A percentile compares a stretch with the other conserved stretches of the same genome.
phyloP scores from a whole-genome alignment of 2,888 invertebrate species.

The Acanthoscelides obtectus region DNA sequence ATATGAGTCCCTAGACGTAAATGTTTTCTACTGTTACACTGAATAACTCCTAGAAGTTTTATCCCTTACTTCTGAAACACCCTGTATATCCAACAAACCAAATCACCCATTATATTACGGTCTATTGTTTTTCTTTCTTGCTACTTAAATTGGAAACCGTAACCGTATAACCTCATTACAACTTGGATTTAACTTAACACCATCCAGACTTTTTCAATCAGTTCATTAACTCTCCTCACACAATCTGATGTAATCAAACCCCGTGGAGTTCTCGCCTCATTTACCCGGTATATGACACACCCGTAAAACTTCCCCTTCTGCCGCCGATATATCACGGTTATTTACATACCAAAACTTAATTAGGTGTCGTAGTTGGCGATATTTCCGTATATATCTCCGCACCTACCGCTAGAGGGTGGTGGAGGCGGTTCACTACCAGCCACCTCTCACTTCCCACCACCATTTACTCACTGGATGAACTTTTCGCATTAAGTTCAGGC shows the following conservation, averaged over 20 bases:
- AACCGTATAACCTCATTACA: too few relatives aligned
- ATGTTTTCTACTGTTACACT: too few relatives aligned
- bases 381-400: slow-evolving; percentile 9
- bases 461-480: slow-evolving; percentile 11
- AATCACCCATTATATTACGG: too few relatives aligned
- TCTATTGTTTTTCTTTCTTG: too few relatives aligned
- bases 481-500: slow-evolving; percentile 8
- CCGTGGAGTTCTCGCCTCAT: neutral
- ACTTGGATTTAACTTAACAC: neutral
- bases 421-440: slow-evolving; percentile 1
- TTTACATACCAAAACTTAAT: slow-evolving; percentile 11
- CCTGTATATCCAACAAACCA: too few relatives aligned
- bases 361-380: slow-evolving; percentile 10
- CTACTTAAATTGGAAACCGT: too few relatives aligned
- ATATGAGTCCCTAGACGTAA: too few relatives aligned
- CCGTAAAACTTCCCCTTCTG: slow-evolving; percentile 2
- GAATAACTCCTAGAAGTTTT: too few relatives aligned
- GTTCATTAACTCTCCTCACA: neutral
- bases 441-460: slow-evolving; percentile 5
- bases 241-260: neutral
- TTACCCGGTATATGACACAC: slow-evolving; percentile 2
- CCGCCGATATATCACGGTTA: slow-evolving; percentile 4
- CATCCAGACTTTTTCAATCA: neutral
- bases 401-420: slow-evolving; percentile 5
- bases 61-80: too few relatives aligned